Conservation (phyloP, 2,888 invertebrate species). For the Drosophila siamana region DNA sequence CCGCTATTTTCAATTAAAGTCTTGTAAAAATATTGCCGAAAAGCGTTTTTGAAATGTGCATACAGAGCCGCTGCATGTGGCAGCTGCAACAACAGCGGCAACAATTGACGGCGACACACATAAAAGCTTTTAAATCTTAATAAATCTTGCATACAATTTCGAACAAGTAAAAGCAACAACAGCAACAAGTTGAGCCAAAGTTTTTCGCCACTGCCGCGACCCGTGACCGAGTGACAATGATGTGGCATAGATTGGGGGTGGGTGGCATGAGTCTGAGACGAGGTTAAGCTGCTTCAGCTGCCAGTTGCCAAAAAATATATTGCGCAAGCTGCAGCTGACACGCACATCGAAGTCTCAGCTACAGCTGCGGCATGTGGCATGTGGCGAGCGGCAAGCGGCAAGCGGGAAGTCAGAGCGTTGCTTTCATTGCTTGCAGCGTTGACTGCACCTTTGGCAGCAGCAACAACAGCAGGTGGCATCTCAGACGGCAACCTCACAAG, state of each 20-base stretch:
- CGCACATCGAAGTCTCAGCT: conserved; percentile 27
- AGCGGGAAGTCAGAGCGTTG: not conserved
- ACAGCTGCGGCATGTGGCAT: conserved; percentile 16
- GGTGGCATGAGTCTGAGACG: conserved; percentile 30
- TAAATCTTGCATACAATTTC: conserved; percentile 81
- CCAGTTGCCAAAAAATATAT: not conserved
- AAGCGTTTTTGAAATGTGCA: conserved; percentile 23
- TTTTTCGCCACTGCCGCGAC: conserved; percentile 50
- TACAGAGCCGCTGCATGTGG: conserved; percentile 9
- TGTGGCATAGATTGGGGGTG: conserved; percentile 57
- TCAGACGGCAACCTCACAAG: not conserved
- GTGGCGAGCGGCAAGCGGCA: conserved; percentile 10
- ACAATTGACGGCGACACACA: conserved; percentile 75
- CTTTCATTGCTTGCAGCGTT: not conserved
- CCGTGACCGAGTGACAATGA: conserved; percentile 69
- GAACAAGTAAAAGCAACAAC: conserved; percentile 65
- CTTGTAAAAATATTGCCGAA: conserved; percentile 50
- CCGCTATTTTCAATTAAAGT: conserved; percentile 60
- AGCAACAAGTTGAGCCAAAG: conserved; percentile 12
- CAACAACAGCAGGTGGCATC: conserved; percentile 11
- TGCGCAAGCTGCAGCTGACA: conserved; percentile 47
- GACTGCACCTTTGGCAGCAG: not conserved
- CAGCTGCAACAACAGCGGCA: conserved; percentile 8
- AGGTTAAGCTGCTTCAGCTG: conserved; percentile 34
- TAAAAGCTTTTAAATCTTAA: conserved; percentile 81